These are phyloP conservation scores for Dicrostonyx torquatus DNA, from an alignment of 2,797 vertebrate genomes.

Conservation along the genomic window DNA sequence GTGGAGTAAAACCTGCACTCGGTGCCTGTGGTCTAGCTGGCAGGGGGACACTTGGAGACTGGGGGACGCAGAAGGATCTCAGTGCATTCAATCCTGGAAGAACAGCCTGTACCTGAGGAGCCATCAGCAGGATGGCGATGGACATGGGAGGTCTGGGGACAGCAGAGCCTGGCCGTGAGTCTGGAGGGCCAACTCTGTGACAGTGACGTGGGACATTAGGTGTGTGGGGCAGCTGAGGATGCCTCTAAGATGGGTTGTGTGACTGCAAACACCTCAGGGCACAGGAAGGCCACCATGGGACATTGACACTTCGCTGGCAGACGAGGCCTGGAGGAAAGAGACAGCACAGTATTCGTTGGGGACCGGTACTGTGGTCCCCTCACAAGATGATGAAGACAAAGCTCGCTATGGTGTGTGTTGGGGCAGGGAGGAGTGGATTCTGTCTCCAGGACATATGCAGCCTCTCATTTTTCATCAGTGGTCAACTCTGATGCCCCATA, in stretches of 20 bases:
- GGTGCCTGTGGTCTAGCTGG: not conserved
- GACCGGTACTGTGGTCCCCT: not conserved
- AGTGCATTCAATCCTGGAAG: not conserved
- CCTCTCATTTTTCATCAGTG: accelerated
- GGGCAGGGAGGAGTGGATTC: not conserved
- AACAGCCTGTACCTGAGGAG: not conserved
- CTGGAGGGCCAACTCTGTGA: not conserved
- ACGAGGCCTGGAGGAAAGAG: not conserved
- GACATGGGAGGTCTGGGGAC: not conserved
- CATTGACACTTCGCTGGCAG: not conserved
- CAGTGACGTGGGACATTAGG: not conserved
- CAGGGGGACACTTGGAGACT: not conserved
- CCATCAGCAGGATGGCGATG: not conserved
- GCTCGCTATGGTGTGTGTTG: not conserved
- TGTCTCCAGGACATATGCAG: not conserved
- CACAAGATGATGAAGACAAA: not conserved
- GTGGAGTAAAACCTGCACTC: not conserved
- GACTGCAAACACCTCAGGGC: no score
- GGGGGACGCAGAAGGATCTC: not conserved
- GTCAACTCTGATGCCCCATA: not conserved
- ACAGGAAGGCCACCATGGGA: not conserved
- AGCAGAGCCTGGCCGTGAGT: not conserved
- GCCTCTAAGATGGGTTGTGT: not conserved
- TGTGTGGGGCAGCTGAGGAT: not conserved
- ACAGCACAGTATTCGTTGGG: not conserved